Evolutionary conservation across 2,113 vertebrate species (phyloP).

Genomic region (Ceyx margarethae): DNA sequence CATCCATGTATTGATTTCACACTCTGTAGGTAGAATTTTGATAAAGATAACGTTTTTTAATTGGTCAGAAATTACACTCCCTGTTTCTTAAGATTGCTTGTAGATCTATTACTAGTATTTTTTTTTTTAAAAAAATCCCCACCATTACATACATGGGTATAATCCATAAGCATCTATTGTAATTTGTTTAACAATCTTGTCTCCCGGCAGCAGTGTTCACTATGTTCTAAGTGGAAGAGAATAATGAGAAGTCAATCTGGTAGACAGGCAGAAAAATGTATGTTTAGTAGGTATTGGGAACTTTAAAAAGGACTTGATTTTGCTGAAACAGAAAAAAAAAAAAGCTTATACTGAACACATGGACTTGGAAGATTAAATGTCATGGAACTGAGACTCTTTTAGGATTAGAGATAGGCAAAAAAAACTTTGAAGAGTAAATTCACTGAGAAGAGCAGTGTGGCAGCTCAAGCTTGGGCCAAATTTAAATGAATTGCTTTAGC

Average conservation of each 20-base stretch:
- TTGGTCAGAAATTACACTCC: slow-evolving; percentile 30
- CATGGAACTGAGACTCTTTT: neutral
- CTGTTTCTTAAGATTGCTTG: neutral
- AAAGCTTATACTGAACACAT: neutral
- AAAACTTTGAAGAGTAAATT: neutral
- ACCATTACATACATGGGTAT: neutral
- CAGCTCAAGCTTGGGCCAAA: neutral
- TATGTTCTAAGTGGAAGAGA: neutral
- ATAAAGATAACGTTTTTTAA: slow-evolving; percentile 52
- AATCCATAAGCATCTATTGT: neutral
- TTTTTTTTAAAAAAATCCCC: neutral
- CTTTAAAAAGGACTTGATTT: neutral
- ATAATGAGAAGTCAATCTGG: neutral
- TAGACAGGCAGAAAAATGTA: neutral
- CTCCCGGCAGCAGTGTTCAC: neutral
- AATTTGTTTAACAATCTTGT: slow-evolving; percentile 20
- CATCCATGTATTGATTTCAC: slow-evolving; percentile 61
- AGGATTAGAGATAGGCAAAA: neutral
- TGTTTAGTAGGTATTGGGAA: neutral
- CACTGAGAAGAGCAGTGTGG: neutral
- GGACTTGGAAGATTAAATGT: neutral
- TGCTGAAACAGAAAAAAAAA: neutral
- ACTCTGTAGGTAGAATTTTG: neutral
- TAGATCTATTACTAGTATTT: neutral
- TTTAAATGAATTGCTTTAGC: neutral